A percentile compares a stretch with the other conserved stretches of the same genome.
Conservation (phyloP, 2,113 vertebrate species). For the Carlito syrichta region DNA sequence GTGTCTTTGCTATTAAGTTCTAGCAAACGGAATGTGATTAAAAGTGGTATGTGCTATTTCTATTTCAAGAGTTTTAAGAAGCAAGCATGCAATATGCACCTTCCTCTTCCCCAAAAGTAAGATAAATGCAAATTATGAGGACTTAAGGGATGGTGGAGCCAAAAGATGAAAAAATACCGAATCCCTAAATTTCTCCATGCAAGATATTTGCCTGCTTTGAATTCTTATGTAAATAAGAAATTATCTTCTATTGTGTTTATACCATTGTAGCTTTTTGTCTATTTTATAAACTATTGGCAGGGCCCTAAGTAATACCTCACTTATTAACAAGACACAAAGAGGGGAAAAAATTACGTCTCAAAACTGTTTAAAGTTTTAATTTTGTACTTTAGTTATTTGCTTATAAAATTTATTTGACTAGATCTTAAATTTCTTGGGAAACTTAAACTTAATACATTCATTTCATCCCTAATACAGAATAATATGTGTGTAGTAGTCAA, state of each 20-base stretch:
- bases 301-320: not conserved
- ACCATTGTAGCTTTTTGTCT: not conserved
- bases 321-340: not conserved
- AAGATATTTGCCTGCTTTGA: not conserved
- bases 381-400: not conserved
- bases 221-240: not conserved
- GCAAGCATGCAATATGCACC: not conserved
- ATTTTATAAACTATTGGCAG: not conserved
- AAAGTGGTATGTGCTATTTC: not conserved
- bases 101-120: not conserved
- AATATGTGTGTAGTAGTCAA: not conserved
- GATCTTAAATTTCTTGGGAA: not conserved
- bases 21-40: not conserved
- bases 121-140: not conserved
- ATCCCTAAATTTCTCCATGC: not conserved
- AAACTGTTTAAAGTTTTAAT: not conserved
- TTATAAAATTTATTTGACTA: not conserved
- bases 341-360: not conserved
- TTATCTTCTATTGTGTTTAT: not conserved
- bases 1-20: not conserved
- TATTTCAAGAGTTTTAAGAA: not conserved
- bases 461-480: not conserved
- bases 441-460: not conserved
- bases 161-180: not conserved
- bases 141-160: not conserved